Conservation (phyloP, 30 jellyfish, hydroid and myxozoan species). For the Cassiopea xamachana region DNA sequence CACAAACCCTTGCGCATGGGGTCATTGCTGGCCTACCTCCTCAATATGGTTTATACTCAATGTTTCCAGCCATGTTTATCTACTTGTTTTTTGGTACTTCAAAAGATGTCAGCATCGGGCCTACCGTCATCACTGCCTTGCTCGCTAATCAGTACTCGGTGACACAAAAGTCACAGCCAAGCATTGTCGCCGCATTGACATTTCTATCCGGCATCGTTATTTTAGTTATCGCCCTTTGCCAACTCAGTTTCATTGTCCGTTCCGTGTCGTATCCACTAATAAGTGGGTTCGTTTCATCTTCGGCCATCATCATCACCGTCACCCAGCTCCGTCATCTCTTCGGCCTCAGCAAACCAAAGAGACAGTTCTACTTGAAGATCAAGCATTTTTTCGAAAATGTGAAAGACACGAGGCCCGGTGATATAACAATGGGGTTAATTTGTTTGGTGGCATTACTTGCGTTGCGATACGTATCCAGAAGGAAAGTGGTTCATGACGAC, state of each 20-base stretch:
- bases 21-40: constrained; percentile 82
- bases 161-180: constrained; percentile 40
- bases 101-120: constrained; percentile 82
- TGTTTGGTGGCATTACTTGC: constrained; percentile 44
- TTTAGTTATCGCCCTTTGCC: constrained; percentile 69
- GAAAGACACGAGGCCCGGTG: constrained; percentile 74
- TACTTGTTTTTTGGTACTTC: constrained; percentile 83
- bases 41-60: constrained; percentile 82
- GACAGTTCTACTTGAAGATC: constrained; percentile 38
- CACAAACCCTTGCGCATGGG: constrained; percentile 86
- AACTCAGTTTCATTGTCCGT: constrained; percentile 81
- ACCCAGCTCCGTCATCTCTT: constrained; percentile 78
- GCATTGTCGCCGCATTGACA: constrained; percentile 79
- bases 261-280: constrained; percentile 81
- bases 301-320: constrained; percentile 70
- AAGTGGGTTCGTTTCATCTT: constrained; percentile 94
- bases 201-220: constrained; percentile 72
- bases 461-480: constrained; percentile 25
- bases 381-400: constrained; percentile 59
- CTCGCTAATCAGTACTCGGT: constrained; percentile 67
- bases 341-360: constrained; percentile 76
- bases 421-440: constrained; percentile 69
- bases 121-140: constrained; percentile 86
- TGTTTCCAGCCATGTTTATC: constrained; percentile 77
- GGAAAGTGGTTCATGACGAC: constrained; percentile 1